Conservation (phyloP, 1,140 invertebrate species). For the Drosophila pectinifera region DNA sequence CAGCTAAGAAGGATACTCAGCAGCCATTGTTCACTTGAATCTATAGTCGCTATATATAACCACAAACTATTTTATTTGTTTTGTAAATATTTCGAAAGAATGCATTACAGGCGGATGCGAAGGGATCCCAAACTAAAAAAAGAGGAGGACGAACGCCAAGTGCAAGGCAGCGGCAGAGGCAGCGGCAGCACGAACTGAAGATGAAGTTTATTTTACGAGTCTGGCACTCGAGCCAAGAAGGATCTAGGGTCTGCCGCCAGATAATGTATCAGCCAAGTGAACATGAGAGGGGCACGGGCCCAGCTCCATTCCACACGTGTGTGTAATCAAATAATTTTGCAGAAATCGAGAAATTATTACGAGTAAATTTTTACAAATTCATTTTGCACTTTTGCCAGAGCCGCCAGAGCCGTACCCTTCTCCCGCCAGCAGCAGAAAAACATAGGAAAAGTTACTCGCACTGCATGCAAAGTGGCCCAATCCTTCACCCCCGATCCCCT, state of each 20-base stretch:
- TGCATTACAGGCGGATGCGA: conserved; percentile 31
- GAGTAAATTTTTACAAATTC: conserved; percentile 76
- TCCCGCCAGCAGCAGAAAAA: conserved; percentile 26
- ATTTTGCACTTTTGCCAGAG: conserved; percentile 65
- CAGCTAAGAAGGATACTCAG: neutral
- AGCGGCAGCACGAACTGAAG: conserved; percentile 56
- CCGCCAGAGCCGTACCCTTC: conserved; percentile 39
- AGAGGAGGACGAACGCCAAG: conserved; percentile 30
- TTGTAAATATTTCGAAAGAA: conserved; percentile 72
- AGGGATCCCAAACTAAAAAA: neutral
- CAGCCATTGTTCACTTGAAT: conserved; percentile 18
- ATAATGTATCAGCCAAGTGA: conserved; percentile 36
- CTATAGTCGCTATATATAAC: neutral
- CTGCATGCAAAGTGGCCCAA: conserved; percentile 74
- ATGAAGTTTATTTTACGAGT: conserved; percentile 80
- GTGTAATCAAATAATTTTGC: conserved; percentile 82
- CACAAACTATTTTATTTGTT: conserved; percentile 72
- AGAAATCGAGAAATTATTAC: conserved; percentile 83
- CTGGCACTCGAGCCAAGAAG: conserved; percentile 34
- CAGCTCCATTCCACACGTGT: conserved; percentile 70
- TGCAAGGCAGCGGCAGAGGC: conserved; percentile 21
- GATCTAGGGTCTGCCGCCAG: conserved; percentile 40
- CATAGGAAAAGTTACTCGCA: conserved; percentile 54
- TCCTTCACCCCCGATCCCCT: conserved; percentile 5
- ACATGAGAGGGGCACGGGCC: neutral